These are phyloP conservation scores for Macrostomum lignano DNA, from an alignment of 1,140 invertebrate species.

Conservation along the genomic window DNA sequence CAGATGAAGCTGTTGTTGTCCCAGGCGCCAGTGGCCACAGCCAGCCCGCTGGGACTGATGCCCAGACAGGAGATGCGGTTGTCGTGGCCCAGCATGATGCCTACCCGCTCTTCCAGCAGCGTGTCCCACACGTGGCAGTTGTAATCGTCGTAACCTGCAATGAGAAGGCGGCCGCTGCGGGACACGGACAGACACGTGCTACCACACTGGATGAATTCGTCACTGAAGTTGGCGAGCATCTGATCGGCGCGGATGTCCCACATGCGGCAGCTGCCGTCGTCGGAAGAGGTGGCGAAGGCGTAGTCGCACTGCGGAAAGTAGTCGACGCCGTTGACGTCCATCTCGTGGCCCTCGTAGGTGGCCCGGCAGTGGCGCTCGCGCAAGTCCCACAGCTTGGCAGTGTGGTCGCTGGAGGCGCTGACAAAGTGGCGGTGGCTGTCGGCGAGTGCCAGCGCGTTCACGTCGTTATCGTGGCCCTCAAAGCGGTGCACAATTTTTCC, in stretches of 20 bases:
- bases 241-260: constrained; percentile 5
- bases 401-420: constrained; percentile 1
- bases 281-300: constrained; percentile 3
- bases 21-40: constrained; percentile 81
- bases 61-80: constrained; percentile 80
- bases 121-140: constrained; percentile 6
- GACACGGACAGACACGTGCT: background rate
- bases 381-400: constrained; percentile 2
- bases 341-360: constrained; percentile 3
- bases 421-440: background rate
- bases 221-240: constrained; percentile 1
- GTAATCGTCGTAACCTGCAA: constrained; percentile 6
- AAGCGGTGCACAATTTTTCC: constrained; percentile 2
- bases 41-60: constrained; percentile 90
- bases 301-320: constrained; percentile 4
- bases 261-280: constrained; percentile 4
- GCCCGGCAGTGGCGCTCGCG: background rate
- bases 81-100: constrained; percentile 75
- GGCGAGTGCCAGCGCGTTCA: background rate
- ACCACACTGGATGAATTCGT: constrained; percentile 3
- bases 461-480: constrained; percentile 6
- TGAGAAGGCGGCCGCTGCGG: background rate
- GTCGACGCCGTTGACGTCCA: constrained; percentile 6
- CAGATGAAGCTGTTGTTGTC: constrained; percentile 86
- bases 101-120: constrained; percentile 28